phyloP scores from a whole-genome alignment of 2,113 vertebrate species.

The Channa maculata region DNA sequence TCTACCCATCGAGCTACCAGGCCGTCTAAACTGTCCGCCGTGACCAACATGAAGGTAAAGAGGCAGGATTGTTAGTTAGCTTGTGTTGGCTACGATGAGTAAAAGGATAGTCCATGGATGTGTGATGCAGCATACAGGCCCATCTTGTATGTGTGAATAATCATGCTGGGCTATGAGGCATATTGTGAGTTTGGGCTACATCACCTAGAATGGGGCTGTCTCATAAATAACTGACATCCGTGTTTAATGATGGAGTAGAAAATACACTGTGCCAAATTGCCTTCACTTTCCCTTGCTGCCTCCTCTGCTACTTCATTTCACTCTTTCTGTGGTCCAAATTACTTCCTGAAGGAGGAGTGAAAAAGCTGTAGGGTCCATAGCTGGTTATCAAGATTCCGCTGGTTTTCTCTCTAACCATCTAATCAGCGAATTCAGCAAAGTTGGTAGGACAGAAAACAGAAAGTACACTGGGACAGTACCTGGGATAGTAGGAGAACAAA shows the following conservation, averaged over 20 bases:
- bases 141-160: constrained; percentile 1
- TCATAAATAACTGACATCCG: constrained; percentile 56
- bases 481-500: constrained; percentile 19
- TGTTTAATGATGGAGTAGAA: constrained; percentile 64
- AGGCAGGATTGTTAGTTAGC: background rate
- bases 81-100: background rate
- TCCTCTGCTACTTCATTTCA: constrained; percentile 30
- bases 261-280: constrained; percentile 53
- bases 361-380: constrained; percentile 28
- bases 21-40: too few species aligned
- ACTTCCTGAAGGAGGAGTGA: constrained; percentile 46
- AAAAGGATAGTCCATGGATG: background rate
- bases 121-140: background rate
- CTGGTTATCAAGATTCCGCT: constrained; percentile 31
- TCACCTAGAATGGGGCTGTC: background rate
- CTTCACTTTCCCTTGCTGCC: constrained; percentile 37
- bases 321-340: constrained; percentile 46
- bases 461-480: background rate
- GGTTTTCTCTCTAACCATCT: constrained; percentile 28
- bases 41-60: too few species aligned
- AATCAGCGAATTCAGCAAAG: constrained; percentile 47
- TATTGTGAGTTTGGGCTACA: constrained; percentile 16
- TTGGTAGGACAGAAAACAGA: constrained; percentile 33
- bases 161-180: background rate
- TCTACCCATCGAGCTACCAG: too few species aligned